phyloP scores from a whole-genome alignment of 2,113 vertebrate genomes.

The human (Homo sapiens) region GRCh38 chr12:66343001-66343500 shows the following conservation, averaged over 20 bases:
- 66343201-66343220: neutral
- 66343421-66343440: no score
- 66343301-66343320: no score
- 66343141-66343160: neutral
- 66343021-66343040: neutral
- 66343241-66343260: neutral
- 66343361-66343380: no score
- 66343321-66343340: no score
- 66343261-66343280: neutral
- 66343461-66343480: no score
- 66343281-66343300: neutral
- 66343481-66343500: no score
- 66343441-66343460: no score
- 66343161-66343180: neutral
- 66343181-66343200: neutral
- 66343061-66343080: neutral
- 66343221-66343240: neutral
- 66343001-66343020: neutral
- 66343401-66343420: no score
- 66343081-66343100: neutral
- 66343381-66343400: no score
- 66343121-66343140: neutral
- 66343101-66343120: neutral
- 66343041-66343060: neutral
- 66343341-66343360: no score